These are phyloP conservation scores for Pseudopipra pipra DNA, from an alignment of 2,113 vertebrate species.

Conservation along the genomic window DNA sequence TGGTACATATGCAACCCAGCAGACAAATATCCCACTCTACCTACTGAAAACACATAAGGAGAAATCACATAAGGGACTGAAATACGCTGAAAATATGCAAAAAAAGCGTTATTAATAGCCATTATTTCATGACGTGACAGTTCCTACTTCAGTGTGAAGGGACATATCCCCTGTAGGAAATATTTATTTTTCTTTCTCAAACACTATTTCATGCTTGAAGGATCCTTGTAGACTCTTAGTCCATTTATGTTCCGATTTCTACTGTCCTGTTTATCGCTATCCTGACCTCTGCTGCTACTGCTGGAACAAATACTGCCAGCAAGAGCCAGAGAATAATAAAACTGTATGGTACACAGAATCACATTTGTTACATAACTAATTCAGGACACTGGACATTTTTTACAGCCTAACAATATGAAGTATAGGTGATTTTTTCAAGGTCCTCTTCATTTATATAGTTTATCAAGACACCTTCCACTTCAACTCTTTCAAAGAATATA, in stretches of 20 bases:
- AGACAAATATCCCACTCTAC: not conserved
- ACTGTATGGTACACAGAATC: not conserved
- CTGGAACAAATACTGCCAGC: not conserved
- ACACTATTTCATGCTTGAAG: not conserved
- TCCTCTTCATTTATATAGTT: not conserved
- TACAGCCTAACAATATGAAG: not conserved
- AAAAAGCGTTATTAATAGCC: not conserved
- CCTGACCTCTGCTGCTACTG: not conserved
- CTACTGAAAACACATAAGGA: not conserved
- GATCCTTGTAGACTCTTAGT: slow-evolving; percentile 4
- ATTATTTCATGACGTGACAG: not conserved
- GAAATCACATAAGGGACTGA: not conserved
- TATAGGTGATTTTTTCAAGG: not conserved
- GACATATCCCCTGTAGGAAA: not conserved
- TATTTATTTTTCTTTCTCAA: slow-evolving; percentile 9
- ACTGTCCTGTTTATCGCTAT: slow-evolving; percentile 17
- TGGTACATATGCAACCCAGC: not conserved
- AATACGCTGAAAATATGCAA: not conserved
- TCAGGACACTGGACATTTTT: not conserved
- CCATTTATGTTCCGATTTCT: slow-evolving; percentile 32
- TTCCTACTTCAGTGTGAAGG: not conserved
- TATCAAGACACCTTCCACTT: not conserved
- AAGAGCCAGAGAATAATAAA: slow-evolving; percentile 18
- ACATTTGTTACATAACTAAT: not conserved
- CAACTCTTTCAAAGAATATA: not conserved